Percentiles rank a stretch among this genome's conserved stretches.
phyloP scores from a whole-genome alignment of 2,113 vertebrate genomes.

The Protobothrops mucrosquamatus region DNA sequence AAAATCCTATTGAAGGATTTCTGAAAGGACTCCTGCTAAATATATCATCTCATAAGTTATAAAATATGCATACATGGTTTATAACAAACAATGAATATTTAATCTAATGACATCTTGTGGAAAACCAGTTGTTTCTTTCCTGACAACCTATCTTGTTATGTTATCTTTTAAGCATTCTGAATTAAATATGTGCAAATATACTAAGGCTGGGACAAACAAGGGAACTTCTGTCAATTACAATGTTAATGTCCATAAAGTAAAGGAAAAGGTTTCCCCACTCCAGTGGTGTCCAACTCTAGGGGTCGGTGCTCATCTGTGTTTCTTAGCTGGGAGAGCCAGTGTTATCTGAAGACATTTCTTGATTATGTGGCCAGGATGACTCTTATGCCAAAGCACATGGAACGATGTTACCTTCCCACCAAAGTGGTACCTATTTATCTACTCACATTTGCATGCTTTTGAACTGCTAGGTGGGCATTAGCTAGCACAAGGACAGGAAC shows the following conservation, averaged over 20 bases:
- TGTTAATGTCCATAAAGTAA: neutral
- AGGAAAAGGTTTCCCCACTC: neutral
- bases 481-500: neutral
- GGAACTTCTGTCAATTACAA: neutral
- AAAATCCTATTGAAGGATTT: neutral
- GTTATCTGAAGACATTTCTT: neutral
- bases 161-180: slow-evolving; percentile 14
- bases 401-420: neutral
- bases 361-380: neutral
- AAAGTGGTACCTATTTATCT: neutral
- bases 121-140: neutral
- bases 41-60: neutral
- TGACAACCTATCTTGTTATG: slow-evolving; percentile 5
- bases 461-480: neutral
- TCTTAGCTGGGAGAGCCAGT: neutral
- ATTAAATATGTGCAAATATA: slow-evolving; percentile 12
- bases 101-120: slow-evolving; percentile 11
- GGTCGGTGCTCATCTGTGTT: neutral
- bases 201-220: neutral
- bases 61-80: slow-evolving; percentile 17
- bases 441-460: neutral
- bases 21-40: neutral
- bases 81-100: slow-evolving; percentile 27
- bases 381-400: neutral
- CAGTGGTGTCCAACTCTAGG: neutral